phyloP scores from a whole-genome alignment of 2,888 invertebrate genomes.

The Stenotaenia linearis region DNA sequence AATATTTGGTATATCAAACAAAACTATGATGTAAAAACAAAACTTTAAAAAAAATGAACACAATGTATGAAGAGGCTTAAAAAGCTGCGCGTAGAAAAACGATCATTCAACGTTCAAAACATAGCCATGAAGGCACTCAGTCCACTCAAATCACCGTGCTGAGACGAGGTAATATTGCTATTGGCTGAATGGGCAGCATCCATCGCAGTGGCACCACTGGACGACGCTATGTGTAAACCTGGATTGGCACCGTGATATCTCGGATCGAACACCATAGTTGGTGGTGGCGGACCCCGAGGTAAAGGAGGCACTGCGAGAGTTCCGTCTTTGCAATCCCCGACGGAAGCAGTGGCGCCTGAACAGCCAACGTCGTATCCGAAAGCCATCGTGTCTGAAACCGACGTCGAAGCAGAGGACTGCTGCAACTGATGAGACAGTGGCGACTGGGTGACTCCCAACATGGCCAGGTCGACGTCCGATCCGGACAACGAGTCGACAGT shows the following conservation, averaged over 20 bases:
- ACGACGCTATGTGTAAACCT: slow-evolving; percentile 32
- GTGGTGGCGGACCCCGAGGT: slow-evolving; percentile 32
- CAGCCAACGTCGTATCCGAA: background rate
- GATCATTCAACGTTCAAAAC: slow-evolving; percentile 29
- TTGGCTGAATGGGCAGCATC: slow-evolving; percentile 3
- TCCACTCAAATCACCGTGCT: slow-evolving; percentile 36
- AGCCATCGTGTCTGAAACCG: slow-evolving; percentile 26
- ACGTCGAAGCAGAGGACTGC: slow-evolving; percentile 32
- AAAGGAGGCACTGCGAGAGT: background rate
- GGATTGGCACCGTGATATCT: slow-evolving; percentile 35
- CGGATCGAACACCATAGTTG: slow-evolving; percentile 37
- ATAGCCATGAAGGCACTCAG: slow-evolving; percentile 38
- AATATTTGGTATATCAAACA: background rate
- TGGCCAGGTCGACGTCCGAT: background rate
- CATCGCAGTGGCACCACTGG: slow-evolving; percentile 28
- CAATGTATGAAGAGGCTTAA: background rate
- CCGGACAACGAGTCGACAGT: background rate
- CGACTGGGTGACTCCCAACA: slow-evolving; percentile 13
- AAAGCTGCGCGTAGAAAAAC: background rate
- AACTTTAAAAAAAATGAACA: background rate
- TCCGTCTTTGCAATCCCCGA: background rate
- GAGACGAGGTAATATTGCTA: slow-evolving; percentile 26
- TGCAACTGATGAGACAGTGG: background rate
- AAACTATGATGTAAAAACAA: background rate
- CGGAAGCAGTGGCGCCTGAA: background rate